Base-by-base conservation (phyloP, 2,797 vertebrate genomes). In the Poeciliopsis gracilis region DNA sequence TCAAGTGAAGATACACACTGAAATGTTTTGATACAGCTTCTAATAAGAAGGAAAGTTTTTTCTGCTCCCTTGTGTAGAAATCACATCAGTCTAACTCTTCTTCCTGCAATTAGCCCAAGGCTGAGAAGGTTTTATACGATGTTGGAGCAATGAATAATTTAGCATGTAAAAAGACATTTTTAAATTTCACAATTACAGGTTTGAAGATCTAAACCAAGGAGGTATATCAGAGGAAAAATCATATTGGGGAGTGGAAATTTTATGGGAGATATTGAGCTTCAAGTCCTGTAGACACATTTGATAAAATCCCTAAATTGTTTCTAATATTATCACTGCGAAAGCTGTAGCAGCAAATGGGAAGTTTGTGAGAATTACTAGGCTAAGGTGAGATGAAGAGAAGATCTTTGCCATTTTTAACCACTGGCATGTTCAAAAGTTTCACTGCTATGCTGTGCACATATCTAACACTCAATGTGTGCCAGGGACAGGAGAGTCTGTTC, bases 101-200 rank as follows among this genome's bases (percentile, higher is more conserved):
- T 45, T 51, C 75, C 53, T 66, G 57, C 59, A 53, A 71, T 51
- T 20, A 33, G n/a, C 63, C 47, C 43, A 67, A 67, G 61, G n/a
- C 46, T 67, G 61, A 73, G n/a, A 66, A 67, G 41, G 71, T 63
- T 79, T 78, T 61, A 72, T 72, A 77, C 46, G 53, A 47, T 77
- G 41, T 59, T 38, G 33, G 53, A 61, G 13, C 69, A 70, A 86
- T 86, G 74, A 86, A 82, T 79, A 43, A 78, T 84, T 75, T 80
- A 30, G 77, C 41, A 80, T 79, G 47, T 66, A 78, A 82, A 73
- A 86, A 84, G 45, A 36, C 12, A 25, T 23, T 45, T 75, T 82
- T 46, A 78, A 75, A 79, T 82, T 69, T 83, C 41, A 72, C 66
- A 63, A 53, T 41, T 45, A 77, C 67, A 6, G 7, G 36, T 75